Evolutionary conservation across 2,888 invertebrate species (phyloP), one percentile per base, ranked within the genome.

Genomic region (Drosophila testacea): DNA sequence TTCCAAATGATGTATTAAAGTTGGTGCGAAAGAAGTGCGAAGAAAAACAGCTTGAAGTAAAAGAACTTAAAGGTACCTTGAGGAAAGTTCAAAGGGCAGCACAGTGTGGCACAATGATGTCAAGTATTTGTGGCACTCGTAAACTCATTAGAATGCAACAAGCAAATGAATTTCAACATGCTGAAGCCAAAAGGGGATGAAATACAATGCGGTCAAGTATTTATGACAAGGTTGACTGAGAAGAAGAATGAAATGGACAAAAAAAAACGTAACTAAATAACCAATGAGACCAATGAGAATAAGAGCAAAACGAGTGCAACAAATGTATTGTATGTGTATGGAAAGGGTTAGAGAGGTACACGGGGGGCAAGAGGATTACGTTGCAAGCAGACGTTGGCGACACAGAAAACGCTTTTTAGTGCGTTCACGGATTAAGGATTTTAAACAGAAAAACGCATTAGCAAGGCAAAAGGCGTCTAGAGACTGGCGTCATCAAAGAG

Each of bases 351-450:
- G 50, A 34, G 50, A 50, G 36, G 36, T 6, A 39, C 6, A 4
- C 6, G 11, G 57, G 30, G 42, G 66, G 57, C 48, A 65, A 68
- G 46, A 59, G 74, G 61, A 78, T 78, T 78, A 69, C 38, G 44
- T 78, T 46, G 62, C 64, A 68, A 69, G 60, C 62, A 80, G 82
- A 74, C 48, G 41, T 38, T 44, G 64, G 55, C 73, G 83, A 73
- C 85, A 86, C 73, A 76, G 78, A 86, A 82, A 88, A 83, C 69
- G 75, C 70, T 83, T 77, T 86, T 77, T 84, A 79, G 83, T 81
- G 86, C 88, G 89, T 83, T 90, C 60, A 73, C 84, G 89, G 89
- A 84, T 89, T 90, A 89, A 74, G 88, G 89, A 88, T 75, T 84
- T 87, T 77, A 73, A 90, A 75, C 79, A 74, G 85, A 79, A 86